A percentile compares a stretch with the other conserved stretches of the same genome.
phyloP scores from a whole-genome alignment of 2,797 vertebrate species.

The Periophthalmus magnuspinnatus region DNA sequence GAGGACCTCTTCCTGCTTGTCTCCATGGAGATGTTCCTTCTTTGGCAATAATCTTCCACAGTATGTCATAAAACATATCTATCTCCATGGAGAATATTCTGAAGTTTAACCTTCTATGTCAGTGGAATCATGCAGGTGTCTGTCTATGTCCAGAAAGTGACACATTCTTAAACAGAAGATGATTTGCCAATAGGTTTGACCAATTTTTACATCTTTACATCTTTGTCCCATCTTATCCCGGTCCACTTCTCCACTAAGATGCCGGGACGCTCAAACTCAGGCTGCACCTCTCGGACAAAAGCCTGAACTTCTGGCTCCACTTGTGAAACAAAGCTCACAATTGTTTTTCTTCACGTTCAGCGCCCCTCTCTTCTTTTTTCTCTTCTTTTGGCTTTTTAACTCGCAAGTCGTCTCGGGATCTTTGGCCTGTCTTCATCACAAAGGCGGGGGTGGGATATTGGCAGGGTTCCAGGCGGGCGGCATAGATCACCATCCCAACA shows the following conservation, averaged over 20 bases:
- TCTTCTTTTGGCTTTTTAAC: constrained; percentile 55
- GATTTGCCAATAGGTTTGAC: no score
- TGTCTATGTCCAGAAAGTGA: no score
- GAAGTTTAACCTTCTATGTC: no score
- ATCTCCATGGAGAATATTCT: no score
- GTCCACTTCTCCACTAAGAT: constrained; percentile 37
- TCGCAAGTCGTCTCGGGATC: constrained; percentile 58
- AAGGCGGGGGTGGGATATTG: constrained; percentile 60
- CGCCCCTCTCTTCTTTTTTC: constrained; percentile 48
- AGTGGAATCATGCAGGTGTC: no score
- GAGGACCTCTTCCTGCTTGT: no score
- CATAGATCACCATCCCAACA: constrained; percentile 49
- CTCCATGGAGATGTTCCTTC: no score
- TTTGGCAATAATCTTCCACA: no score
- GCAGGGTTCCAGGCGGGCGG: constrained; percentile 40
- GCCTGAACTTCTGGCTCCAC: constrained; percentile 62
- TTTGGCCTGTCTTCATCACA: constrained; percentile 50
- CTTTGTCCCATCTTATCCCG: constrained; percentile 24
- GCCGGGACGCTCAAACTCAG: constrained; percentile 42
- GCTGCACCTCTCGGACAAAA: constrained; percentile 66
- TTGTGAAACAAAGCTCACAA: constrained; percentile 77
- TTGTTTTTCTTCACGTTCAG: constrained; percentile 66
- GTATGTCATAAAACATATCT: no score
- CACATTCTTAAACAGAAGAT: no score
- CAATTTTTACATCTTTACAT: neutral